phyloP scores from a whole-genome alignment of 2,797 vertebrate species.

The Tinamus major region DNA sequence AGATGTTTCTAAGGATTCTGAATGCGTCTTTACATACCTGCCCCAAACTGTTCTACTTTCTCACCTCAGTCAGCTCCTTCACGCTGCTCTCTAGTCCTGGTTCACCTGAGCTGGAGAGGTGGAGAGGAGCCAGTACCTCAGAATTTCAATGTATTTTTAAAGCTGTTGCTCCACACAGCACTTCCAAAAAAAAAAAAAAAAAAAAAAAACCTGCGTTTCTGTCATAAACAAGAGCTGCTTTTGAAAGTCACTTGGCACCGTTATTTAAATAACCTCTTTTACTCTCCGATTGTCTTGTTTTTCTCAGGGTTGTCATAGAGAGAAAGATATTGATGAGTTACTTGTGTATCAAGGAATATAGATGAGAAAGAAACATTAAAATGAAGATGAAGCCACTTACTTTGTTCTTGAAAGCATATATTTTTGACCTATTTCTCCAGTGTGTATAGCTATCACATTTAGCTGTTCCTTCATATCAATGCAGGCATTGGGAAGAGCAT shows the following conservation, averaged over 20 bases:
- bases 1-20: not conserved
- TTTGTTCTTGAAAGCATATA: slow-evolving; percentile 8
- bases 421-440: slow-evolving; percentile 5
- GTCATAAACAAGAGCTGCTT: slow-evolving; percentile 19
- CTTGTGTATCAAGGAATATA: not conserved
- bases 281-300: slow-evolving; percentile 37
- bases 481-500: not conserved
- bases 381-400: not conserved
- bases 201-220: not conserved
- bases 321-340: slow-evolving; percentile 40
- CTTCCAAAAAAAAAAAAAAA: not conserved
- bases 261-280: slow-evolving; percentile 51
- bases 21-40: accelerated
- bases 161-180: not conserved
- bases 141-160: not conserved
- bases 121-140: not conserved
- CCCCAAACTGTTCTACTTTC: not conserved
- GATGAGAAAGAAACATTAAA: not conserved
- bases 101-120: not conserved
- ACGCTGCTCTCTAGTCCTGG: not conserved
- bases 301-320: slow-evolving; percentile 35
- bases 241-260: not conserved
- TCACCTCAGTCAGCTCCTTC: not conserved
- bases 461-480: not conserved
- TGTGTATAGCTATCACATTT: not conserved